A percentile compares a stretch with the other conserved stretches of the same genome.
phyloP scores from a whole-genome alignment of 2,888 invertebrate species.

The Encarsia formosa region DNA sequence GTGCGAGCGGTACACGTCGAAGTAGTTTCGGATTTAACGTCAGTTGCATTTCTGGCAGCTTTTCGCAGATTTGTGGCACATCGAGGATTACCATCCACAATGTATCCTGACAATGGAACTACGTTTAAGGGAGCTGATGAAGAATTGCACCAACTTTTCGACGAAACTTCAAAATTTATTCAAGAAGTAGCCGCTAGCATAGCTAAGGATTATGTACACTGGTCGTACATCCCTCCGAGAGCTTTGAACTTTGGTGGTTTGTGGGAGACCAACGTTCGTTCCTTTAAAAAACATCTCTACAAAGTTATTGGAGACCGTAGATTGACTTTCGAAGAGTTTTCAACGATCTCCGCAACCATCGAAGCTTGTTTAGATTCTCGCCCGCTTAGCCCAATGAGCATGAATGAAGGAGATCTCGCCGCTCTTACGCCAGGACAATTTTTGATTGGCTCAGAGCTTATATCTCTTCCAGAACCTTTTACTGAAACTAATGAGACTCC shows the following conservation, averaged over 20 bases:
- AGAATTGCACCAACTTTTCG: background rate
- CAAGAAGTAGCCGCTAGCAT: background rate
- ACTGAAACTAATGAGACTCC: background rate
- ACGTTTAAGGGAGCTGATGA: slow-evolving; percentile 11
- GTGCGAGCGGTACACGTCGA: background rate
- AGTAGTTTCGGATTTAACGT: too few relatives aligned
- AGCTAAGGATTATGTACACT: background rate
- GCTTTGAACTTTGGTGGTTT: background rate
- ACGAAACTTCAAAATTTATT: background rate
- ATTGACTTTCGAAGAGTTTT: background rate
- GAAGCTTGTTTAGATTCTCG: background rate
- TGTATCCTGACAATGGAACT: slow-evolving; percentile 9
- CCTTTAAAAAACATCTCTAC: background rate
- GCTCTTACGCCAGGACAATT: background rate
- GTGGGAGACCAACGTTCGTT: background rate
- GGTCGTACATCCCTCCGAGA: background rate
- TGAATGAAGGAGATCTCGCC: background rate
- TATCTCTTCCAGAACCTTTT: background rate
- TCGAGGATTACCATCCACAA: background rate
- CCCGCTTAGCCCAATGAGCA: background rate
- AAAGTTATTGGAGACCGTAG: background rate
- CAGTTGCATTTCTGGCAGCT: too few relatives aligned
- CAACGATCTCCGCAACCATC: background rate
- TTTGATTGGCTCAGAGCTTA: background rate
- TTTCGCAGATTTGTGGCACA: too few relatives aligned